These are phyloP conservation scores for Microchrysa polita DNA, from an alignment of 2,888 invertebrate genomes.

Conservation along the genomic window DNA sequence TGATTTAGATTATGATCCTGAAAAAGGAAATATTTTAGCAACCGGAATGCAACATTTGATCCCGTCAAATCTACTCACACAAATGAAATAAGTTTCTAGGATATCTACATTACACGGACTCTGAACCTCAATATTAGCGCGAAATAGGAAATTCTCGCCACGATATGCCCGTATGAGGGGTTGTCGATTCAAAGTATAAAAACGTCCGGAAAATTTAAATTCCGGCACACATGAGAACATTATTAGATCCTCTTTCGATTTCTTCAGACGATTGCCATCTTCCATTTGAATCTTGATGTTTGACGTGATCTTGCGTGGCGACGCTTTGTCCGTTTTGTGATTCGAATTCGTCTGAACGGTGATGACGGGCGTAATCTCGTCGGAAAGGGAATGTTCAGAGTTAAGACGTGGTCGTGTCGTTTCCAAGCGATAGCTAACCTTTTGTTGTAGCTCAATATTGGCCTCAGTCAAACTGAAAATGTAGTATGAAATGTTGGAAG, in stretches of 20 bases:
- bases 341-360: background rate
- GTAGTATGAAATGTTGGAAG: conserved; percentile 60
- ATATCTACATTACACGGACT: conserved; percentile 61
- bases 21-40: conserved; percentile 39
- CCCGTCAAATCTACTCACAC: conserved; percentile 59
- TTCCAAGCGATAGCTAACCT: conserved; percentile 61
- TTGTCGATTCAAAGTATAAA: conserved; percentile 61
- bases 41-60: no score
- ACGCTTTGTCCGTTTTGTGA: conserved; percentile 33
- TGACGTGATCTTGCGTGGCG: conserved; percentile 45
- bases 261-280: conserved; percentile 59
- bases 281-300: conserved; percentile 62
- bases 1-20: conserved; percentile 64
- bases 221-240: conserved; percentile 59
- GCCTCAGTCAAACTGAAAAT: conserved; percentile 62
- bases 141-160: conserved; percentile 63
- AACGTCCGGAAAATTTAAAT: conserved; percentile 61
- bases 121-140: conserved; percentile 60
- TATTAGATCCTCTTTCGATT: conserved; percentile 60
- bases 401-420: conserved; percentile 49
- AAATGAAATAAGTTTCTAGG: conserved; percentile 63
- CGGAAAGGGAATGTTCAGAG: conserved; percentile 21
- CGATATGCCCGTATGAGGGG: conserved; percentile 60
- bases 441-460: conserved; percentile 59
- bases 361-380: background rate